Evolutionary conservation across 64 coral and sea anemone genomes (phyloP).

Genomic region (Actinia equina): DNA sequence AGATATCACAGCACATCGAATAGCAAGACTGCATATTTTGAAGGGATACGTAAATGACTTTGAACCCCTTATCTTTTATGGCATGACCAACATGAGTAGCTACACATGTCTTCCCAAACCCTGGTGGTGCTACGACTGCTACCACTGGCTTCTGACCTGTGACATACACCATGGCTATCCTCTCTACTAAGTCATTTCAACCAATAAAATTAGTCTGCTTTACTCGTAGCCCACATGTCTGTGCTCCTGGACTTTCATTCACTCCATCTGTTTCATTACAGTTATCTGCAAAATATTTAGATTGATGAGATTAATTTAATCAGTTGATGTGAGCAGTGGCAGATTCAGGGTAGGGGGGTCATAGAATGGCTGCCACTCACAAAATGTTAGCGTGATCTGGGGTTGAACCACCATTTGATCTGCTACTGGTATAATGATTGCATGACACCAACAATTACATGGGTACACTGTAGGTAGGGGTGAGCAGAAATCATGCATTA

Average conservation of each 20-base stretch:
- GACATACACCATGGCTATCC: background rate
- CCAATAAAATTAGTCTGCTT: constrained; percentile 10
- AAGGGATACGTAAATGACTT: constrained; percentile 4
- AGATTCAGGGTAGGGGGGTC: too few species aligned
- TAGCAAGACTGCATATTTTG: background rate
- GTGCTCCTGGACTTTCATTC: background rate
- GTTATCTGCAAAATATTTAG: background rate
- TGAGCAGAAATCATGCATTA: too few species aligned
- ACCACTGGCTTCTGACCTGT: background rate
- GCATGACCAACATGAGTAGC: constrained; percentile 14
- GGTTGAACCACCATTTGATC: too few species aligned
- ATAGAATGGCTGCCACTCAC: too few species aligned
- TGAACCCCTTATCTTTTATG: background rate
- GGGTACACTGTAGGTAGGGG: too few species aligned
- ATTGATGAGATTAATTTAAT: background rate
- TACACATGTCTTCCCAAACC: background rate
- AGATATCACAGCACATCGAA: background rate
- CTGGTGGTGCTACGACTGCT: background rate
- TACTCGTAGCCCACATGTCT: background rate
- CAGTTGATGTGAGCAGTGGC: too few species aligned
- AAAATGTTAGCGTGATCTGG: too few species aligned
- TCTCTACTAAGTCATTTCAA: background rate
- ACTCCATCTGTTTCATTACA: background rate
- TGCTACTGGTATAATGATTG: too few species aligned
- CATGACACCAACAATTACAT: too few species aligned